phyloP scores from a whole-genome alignment of 2,888 invertebrate species.

The Mythimna loreyi region DNA sequence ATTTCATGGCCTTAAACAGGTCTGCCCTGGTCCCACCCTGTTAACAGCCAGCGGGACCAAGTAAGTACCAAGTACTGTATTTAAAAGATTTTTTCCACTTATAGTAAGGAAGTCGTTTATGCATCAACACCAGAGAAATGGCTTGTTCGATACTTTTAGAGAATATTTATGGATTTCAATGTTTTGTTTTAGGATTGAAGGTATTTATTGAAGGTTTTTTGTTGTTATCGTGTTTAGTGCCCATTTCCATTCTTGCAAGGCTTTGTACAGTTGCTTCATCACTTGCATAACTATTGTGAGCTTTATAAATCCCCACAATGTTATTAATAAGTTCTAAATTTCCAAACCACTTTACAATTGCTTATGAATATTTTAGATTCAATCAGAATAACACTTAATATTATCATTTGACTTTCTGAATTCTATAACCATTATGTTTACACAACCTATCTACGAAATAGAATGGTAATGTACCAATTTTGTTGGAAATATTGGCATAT shows the following conservation, averaged over 20 bases:
- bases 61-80: conserved; percentile 55
- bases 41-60: conserved; percentile 57
- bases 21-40: conserved; percentile 62
- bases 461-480: conserved; percentile 39
- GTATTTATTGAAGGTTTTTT: conserved; percentile 1
- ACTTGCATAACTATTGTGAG: neutral
- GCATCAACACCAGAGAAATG: conserved; percentile 33
- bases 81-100: conserved; percentile 59
- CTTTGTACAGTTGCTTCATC: neutral
- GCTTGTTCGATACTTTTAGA: conserved; percentile 25
- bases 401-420: conserved; percentile 21
- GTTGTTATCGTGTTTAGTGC: neutral
- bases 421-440: conserved; percentile 25
- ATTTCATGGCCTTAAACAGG: conserved; percentile 81
- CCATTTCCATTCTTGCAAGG: neutral
- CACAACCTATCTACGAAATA: conserved; percentile 29
- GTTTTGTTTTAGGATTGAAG: conserved; percentile 3
- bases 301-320: neutral
- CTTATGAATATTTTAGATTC: conserved; percentile 1
- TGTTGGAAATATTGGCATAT: conserved; percentile 55
- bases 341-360: neutral
- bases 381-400: conserved; percentile 8
- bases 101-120: conserved; percentile 54
- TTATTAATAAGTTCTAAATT: too few relatives aligned
- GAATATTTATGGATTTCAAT: conserved; percentile 29